Evolutionary conservation across 2,888 invertebrate species (phyloP).

Genomic region (Apotomis turbidana): DNA sequence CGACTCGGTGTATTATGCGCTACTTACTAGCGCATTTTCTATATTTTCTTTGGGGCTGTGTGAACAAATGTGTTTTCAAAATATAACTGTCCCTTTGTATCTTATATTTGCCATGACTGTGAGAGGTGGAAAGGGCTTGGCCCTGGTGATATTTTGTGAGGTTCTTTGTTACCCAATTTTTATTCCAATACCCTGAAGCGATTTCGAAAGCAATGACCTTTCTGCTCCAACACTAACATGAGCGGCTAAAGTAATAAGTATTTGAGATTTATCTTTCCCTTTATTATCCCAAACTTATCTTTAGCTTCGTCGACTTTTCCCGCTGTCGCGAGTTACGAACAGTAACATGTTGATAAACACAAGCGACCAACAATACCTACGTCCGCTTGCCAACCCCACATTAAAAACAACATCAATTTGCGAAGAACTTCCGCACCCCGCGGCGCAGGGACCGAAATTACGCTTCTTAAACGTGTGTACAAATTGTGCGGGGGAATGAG

Average conservation of each 20-base stretch:
- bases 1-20: too few species aligned
- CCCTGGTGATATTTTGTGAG: too few species aligned
- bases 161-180: too few species aligned
- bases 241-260: not conserved
- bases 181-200: too few species aligned
- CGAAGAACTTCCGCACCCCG: slow-evolving; percentile 42
- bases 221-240: too few species aligned
- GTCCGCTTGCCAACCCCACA: slow-evolving; percentile 43
- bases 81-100: too few species aligned
- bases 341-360: slow-evolving; percentile 25
- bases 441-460: slow-evolving; percentile 51
- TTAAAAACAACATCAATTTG: slow-evolving; percentile 49
- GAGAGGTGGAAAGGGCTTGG: too few species aligned
- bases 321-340: slow-evolving; percentile 11
- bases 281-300: not conserved
- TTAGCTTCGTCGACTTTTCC: not conserved
- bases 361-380: slow-evolving; percentile 27
- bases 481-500: slow-evolving; percentile 73
- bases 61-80: too few species aligned
- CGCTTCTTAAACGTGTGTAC: slow-evolving; percentile 69
- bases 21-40: too few species aligned
- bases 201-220: too few species aligned
- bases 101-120: too few species aligned
- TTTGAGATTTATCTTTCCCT: not conserved
- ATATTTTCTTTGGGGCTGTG: too few species aligned